Conservation (phyloP, 2,113 vertebrate species). For the western clawed frog (Xenopus tropicalis) region DNA sequence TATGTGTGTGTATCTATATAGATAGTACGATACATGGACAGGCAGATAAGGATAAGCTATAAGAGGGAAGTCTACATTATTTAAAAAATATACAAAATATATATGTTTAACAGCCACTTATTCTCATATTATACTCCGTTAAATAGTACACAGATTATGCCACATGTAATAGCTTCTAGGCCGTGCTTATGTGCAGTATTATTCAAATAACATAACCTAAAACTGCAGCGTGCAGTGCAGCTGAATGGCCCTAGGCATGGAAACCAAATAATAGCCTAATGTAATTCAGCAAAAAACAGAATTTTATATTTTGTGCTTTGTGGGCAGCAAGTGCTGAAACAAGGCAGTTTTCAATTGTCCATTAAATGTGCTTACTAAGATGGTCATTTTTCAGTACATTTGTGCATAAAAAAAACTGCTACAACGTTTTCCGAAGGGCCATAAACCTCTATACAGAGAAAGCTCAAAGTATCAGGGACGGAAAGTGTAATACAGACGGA, state of each 20-base stretch:
- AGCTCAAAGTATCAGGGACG: neutral
- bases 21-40: too few relatives aligned
- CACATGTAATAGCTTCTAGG: too few relatives aligned
- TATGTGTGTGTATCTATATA: too few relatives aligned
- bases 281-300: conserved; percentile 34
- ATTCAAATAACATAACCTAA: neutral
- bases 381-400: conserved; percentile 38
- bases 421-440: neutral
- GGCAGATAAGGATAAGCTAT: too few relatives aligned
- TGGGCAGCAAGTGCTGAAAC: conserved; percentile 35
- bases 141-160: too few relatives aligned
- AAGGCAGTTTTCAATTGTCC: conserved; percentile 34
- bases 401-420: conserved; percentile 30
- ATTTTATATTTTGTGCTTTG: conserved; percentile 30
- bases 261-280: conserved; percentile 22
- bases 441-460: conserved; percentile 13
- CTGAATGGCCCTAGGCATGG: conserved; percentile 26
- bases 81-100: too few relatives aligned
- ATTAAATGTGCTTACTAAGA: conserved; percentile 41
- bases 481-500: neutral
- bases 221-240: conserved; percentile 5
- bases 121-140: too few relatives aligned
- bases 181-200: too few relatives aligned
- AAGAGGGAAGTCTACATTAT: too few relatives aligned
- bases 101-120: too few relatives aligned